Conservation (phyloP, 1,140 invertebrate species). For the Coenobita brevimanus region DNA sequence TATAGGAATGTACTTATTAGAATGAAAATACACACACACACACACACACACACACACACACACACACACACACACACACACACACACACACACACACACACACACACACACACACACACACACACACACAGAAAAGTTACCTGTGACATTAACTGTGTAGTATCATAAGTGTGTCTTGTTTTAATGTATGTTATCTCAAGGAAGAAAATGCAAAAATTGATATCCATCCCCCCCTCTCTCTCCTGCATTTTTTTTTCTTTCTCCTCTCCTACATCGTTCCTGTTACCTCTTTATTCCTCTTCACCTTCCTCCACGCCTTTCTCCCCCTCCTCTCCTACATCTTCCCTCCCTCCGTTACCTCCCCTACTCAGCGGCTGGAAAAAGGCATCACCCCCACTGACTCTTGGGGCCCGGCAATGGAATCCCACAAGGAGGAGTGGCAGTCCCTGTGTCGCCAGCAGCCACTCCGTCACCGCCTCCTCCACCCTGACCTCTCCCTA, state of each 20-base stretch:
- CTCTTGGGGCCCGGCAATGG: not conserved
- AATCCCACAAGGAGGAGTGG: constrained; percentile 25
- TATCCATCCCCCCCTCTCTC: not conserved
- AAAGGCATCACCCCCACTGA: not conserved
- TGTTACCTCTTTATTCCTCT: not conserved
- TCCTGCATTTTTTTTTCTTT: not conserved
- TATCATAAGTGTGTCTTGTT: too few species aligned
- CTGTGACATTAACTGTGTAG: too few species aligned
- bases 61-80: too few species aligned
- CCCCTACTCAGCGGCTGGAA: not conserved
- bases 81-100: too few species aligned
- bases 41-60: too few species aligned
- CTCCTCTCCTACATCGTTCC: not conserved
- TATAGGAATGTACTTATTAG: too few species aligned
- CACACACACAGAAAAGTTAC: too few species aligned
- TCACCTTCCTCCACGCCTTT: not conserved
- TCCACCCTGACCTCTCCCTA: constrained; percentile 12
- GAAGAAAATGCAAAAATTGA: too few species aligned
- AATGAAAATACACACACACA: too few species aligned
- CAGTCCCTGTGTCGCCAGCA: constrained; percentile 10
- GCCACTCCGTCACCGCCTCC: constrained; percentile 35
- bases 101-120: too few species aligned
- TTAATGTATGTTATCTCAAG: too few species aligned
- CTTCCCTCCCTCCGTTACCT: not conserved
- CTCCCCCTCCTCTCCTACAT: not conserved